Evolutionary conservation across 2,797 vertebrate genomes (phyloP).

Genomic region (Natrix natrix): DNA sequence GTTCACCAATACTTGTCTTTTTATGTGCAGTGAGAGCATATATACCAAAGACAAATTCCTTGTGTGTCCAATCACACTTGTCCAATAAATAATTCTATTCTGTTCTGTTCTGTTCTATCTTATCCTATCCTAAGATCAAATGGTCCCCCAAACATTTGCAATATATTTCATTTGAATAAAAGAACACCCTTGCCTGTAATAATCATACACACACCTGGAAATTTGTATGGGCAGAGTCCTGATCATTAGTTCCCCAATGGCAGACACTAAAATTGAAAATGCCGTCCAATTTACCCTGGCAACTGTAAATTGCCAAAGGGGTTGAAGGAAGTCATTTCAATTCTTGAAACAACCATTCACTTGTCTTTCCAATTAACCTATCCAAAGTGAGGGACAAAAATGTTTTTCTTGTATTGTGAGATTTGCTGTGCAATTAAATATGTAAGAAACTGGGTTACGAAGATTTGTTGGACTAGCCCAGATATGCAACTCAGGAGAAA

Average conservation of each 20-base stretch:
- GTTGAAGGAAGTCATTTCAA: constrained; percentile 35
- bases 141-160: background rate
- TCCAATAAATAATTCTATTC: too few species aligned
- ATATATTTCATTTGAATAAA: background rate
- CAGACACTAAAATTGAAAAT: constrained; percentile 38
- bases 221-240: constrained; percentile 31
- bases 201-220: constrained; percentile 32
- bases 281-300: constrained; percentile 30
- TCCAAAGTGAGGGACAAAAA: constrained; percentile 31
- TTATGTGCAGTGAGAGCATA: too few species aligned
- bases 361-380: constrained; percentile 40
- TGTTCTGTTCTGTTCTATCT: too few species aligned
- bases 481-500: constrained; percentile 35
- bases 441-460: constrained; percentile 11
- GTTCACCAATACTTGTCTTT: background rate
- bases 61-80: too few species aligned
- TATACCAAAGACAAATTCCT: too few species aligned
- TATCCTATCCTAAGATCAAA: background rate
- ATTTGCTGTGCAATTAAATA: constrained; percentile 28
- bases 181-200: constrained; percentile 12
- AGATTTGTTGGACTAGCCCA: constrained; percentile 29
- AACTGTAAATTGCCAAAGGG: constrained; percentile 29
- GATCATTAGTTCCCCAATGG: constrained; percentile 33
- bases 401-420: background rate
- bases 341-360: constrained; percentile 34